Percentiles rank a stretch among this genome's conserved stretches.
These are phyloP conservation scores for Philhelius pedissequus DNA, from an alignment of 2,888 invertebrate species.

Conservation along the genomic window DNA sequence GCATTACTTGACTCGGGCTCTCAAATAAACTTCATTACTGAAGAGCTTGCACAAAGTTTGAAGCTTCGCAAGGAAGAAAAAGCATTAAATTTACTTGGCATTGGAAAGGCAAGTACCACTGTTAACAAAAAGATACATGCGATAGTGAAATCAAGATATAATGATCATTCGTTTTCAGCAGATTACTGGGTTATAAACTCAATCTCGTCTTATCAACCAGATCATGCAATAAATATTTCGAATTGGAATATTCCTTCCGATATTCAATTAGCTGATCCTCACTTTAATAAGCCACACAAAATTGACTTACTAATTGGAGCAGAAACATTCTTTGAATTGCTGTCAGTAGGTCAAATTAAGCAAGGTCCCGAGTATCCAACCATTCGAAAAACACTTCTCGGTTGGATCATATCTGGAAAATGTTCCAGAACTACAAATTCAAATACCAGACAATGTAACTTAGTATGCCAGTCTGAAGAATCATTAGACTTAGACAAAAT, in stretches of 20 bases:
- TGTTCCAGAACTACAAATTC: neutral
- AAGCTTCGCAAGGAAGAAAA: neutral
- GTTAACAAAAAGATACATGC: neutral
- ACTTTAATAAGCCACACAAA: too few relatives aligned
- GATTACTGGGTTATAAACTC: conserved; percentile 24
- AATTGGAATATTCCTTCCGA: conserved; percentile 26
- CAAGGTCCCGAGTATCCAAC: too few relatives aligned
- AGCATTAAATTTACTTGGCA: neutral
- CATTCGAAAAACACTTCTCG: too few relatives aligned
- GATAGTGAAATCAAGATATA: neutral
- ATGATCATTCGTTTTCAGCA: conserved; percentile 4
- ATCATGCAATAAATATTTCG: neutral
- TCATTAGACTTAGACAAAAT: neutral
- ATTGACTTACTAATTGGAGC: too few relatives aligned
- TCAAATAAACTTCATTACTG: conserved; percentile 14
- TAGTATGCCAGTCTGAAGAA: neutral
- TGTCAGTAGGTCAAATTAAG: too few relatives aligned
- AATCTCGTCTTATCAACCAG: conserved; percentile 26
- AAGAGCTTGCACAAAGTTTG: conserved; percentile 18
- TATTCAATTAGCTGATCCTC: too few relatives aligned
- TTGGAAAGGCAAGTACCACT: neutral
- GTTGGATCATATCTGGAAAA: too few relatives aligned
- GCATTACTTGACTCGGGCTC: neutral
- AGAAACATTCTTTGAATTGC: too few relatives aligned
- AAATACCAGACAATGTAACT: neutral